Evolutionary conservation across 30 jellyfish, hydroid and myxozoan genomes (phyloP), one percentile per base, ranked within the genome.

Genomic region (Chironex yamaguchii): DNA sequence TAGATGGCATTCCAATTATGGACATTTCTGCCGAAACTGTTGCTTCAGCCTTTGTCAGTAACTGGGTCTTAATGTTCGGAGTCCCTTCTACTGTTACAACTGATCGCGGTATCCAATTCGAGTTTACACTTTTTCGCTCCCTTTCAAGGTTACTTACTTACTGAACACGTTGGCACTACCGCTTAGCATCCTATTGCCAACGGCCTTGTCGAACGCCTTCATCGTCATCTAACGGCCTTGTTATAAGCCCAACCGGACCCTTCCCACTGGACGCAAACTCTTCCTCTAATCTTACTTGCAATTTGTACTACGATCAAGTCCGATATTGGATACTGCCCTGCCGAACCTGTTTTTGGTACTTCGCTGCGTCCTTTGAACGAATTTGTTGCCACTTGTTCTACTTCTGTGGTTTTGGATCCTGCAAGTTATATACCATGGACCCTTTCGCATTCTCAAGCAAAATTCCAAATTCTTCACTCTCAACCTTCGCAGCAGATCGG

Each of bases 121-220:
- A 35, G 6, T 77, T 88, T 1, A 72, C 74, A 3, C 54, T 85
- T 11, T 53, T 78, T 36, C 71, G 1, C 2, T 4, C 36, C 17
- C 30, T 26, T 31, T 11, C 2, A 76, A 4, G 1, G 6, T 14
- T 13, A 34, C 2, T 62, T 85, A 34, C 88, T 74, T 0, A 12
- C 31, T 22, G 51, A 67, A 48, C 66, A 35, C 35, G 51, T 67
- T 32, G 68, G 78, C 28, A 85, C 85, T 23, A 85, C 91, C 1
- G 49, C 91, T 2, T 85, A 85, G 34, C 96, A 85, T 29, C 96
- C 92, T 25, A 51, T 50, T 22, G 75, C 94, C 33, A 85, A 85
- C 52, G 96, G 96, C 25, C 30, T 74, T 89, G 78, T 77, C 13
- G 92, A 84, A 32, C 36, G 94, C 1, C 50, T 71, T 27, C 91